Percentiles rank a stretch among this genome's conserved stretches.
phyloP scores from a whole-genome alignment of 2,797 vertebrate genomes.

The Pseudochaenichthys georgianus region DNA sequence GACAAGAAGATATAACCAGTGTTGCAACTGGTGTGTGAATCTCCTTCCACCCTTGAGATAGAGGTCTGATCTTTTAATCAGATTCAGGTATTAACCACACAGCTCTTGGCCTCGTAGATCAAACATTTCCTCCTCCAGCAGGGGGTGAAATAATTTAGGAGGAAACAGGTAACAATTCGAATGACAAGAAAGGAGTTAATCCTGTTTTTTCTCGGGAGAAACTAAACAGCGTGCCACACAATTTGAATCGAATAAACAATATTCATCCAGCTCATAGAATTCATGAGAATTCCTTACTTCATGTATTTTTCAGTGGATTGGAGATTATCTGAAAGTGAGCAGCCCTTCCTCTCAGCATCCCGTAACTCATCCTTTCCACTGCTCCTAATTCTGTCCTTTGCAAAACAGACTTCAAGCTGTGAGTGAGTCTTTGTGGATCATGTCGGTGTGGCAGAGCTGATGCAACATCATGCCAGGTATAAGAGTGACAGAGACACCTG shows the following conservation, averaged over 20 bases:
- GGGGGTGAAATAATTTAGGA: background rate
- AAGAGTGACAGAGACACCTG: constrained; percentile 48
- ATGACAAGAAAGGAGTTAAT: background rate
- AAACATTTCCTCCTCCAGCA: constrained; percentile 24
- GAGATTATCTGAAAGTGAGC: constrained; percentile 35
- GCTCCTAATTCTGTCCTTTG: constrained; percentile 19
- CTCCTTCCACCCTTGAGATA: constrained; percentile 4
- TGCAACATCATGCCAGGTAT: constrained; percentile 40
- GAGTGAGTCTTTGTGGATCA: constrained; percentile 14
- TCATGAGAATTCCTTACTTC: constrained; percentile 7
- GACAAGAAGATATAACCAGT: constrained; percentile 7
- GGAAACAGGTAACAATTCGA: background rate
- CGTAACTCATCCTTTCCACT: constrained; percentile 22
- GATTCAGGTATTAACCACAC: constrained; percentile 18
- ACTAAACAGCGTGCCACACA: constrained; percentile 6
- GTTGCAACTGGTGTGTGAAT: constrained; percentile 26
- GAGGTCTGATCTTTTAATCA: constrained; percentile 34
- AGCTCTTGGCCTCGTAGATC: constrained; percentile 16
- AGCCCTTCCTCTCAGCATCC: constrained; percentile 29
- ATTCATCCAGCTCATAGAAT: constrained; percentile 12
- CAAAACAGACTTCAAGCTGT: constrained; percentile 24
- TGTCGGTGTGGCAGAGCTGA: constrained; percentile 31
- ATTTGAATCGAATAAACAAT: constrained; percentile 11
- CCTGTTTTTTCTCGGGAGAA: background rate
- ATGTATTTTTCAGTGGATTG: constrained; percentile 43